phyloP scores from a whole-genome alignment of 1,140 invertebrate species.

The Drosophila pruinosa region DNA sequence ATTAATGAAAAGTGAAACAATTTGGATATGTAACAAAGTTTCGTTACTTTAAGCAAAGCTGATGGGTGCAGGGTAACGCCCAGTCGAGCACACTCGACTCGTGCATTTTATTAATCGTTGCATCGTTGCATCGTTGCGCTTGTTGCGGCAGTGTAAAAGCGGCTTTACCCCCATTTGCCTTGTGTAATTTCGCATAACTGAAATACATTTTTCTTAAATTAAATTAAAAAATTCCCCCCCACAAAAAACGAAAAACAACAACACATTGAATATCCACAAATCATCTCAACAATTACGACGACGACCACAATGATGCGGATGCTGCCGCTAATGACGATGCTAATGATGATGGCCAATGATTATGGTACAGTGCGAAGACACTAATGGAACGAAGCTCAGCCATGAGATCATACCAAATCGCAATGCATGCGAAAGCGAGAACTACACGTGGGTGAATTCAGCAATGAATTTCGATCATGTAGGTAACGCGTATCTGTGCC shows the following conservation, averaged over 20 bases:
- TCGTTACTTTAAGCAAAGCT: background rate
- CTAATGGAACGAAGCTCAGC: constrained; percentile 90
- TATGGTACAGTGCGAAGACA: constrained; percentile 90
- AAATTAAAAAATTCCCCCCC: constrained; percentile 20
- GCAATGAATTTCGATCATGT: constrained; percentile 99
- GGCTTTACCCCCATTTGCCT: background rate
- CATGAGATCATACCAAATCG: constrained; percentile 93
- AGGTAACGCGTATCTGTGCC: constrained; percentile 97
- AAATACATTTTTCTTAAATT: constrained; percentile 63
- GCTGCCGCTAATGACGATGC: constrained; percentile 10
- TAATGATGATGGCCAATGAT: background rate
- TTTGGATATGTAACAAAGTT: background rate
- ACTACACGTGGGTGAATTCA: constrained; percentile 97
- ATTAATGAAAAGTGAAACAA: too few relatives aligned
- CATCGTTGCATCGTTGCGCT: background rate
- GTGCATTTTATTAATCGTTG: background rate
- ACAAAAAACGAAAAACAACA: constrained; percentile 49
- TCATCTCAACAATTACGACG: constrained; percentile 18
- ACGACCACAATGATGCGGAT: constrained; percentile 14
- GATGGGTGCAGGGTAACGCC: background rate
- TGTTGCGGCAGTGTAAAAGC: constrained; percentile 19
- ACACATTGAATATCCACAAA: constrained; percentile 5
- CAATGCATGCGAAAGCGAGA: constrained; percentile 92
- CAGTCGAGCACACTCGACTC: background rate
- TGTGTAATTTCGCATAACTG: constrained; percentile 59